These are phyloP conservation scores for Catocala sponsa DNA, from an alignment of 2,888 invertebrate species.

Conservation along the genomic window DNA sequence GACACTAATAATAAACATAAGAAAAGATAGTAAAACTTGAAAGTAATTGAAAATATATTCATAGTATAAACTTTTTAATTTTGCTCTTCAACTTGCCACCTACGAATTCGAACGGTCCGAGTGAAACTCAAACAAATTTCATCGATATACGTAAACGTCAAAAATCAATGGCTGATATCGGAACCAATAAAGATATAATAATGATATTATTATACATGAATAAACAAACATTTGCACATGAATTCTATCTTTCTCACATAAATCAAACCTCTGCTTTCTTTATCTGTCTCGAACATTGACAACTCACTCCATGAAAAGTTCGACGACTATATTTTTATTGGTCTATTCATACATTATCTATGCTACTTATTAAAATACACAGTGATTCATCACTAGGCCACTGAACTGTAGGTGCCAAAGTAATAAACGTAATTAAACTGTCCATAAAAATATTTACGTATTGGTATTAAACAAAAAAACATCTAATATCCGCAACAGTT, in stretches of 20 bases:
- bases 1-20: slow-evolving; percentile 35
- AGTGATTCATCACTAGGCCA: slow-evolving; percentile 23
- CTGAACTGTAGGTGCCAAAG: slow-evolving; percentile 6
- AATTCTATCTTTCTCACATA: slow-evolving; percentile 50
- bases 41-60: slow-evolving; percentile 44
- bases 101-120: slow-evolving; percentile 30
- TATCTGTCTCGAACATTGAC: slow-evolving; percentile 40
- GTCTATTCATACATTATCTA: slow-evolving; percentile 31
- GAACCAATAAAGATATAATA: slow-evolving; percentile 59
- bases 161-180: slow-evolving; percentile 53
- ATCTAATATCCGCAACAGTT: too few species aligned
- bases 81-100: slow-evolving; percentile 24
- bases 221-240: slow-evolving; percentile 62
- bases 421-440: slow-evolving; percentile 3
- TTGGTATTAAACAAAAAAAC: neutral
- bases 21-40: slow-evolving; percentile 27
- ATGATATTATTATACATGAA: slow-evolving; percentile 56
- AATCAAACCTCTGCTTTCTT: slow-evolving; percentile 46
- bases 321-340: slow-evolving; percentile 35
- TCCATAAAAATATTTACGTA: neutral
- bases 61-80: slow-evolving; percentile 17
- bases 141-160: slow-evolving; percentile 41
- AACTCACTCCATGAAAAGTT: slow-evolving; percentile 43
- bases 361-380: slow-evolving; percentile 22
- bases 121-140: slow-evolving; percentile 52